Base-by-base conservation (phyloP, 2,797 vertebrate genomes). In the Diceros bicornis region DNA sequence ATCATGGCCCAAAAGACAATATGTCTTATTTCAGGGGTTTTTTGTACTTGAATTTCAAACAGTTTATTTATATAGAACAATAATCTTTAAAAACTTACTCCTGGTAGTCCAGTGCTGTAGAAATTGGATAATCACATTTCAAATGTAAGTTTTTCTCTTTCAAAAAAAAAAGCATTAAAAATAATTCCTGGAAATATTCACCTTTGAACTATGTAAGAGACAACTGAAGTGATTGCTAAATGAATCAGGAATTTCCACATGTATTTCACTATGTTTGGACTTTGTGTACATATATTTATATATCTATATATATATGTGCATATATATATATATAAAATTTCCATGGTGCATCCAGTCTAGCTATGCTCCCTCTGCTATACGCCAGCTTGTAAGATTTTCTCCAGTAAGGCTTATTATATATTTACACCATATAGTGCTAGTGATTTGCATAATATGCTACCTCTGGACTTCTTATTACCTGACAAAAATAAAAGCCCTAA, bases 61-160 rank as follows among this genome's bases (percentile, higher is more conserved):
- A 89, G 41, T 97, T 97, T 89, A 97, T 89, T 98, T 97, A 97
- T 86, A 98, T 62, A 98, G 97, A 98, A 93, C 37, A 95, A 74
- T 91, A 61, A 89, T 69, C 87, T 91, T 81, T 7, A 44, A 94
- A 97, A 96, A 94, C 44, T 88, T 95, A 97, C 64, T 92, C 71
- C 74, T 95, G 92, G 59, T 92, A 95, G 66, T 97, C 94, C 97
- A 98, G 96, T 97, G 96, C 94, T 94, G 7, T 32, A 96, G 88
- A 93, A 97, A 97, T 90, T 96, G 96, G 78, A 83, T 81, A 96
- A 95, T 94, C 84, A 97, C 74, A 97, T 94, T 52, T 95, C 84
- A 93, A 97, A 96, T 87, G 55, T 81, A 97, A 18, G 66, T 93
- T 84, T 96, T 97, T 37, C 47, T 92, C 87, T 96, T 96, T 18